These are phyloP conservation scores for Himalopsyche japonica DNA, from an alignment of 2,888 invertebrate species.

Conservation along the genomic window DNA sequence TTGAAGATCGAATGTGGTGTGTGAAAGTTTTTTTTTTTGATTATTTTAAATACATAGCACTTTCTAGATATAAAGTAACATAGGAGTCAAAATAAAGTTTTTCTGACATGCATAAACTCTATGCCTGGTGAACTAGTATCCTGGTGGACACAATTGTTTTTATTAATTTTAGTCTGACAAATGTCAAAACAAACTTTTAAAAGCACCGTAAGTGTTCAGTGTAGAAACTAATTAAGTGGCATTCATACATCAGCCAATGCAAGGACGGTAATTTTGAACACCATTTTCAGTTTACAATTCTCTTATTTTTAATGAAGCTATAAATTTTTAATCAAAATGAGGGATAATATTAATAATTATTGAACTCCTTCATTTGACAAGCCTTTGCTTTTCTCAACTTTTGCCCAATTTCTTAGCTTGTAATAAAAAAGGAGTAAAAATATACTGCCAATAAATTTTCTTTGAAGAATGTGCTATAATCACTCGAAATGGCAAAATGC, in stretches of 20 bases:
- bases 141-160: neutral
- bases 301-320: neutral
- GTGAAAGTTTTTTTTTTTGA: neutral
- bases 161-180: neutral
- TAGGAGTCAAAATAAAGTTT: neutral
- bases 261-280: constrained; percentile 10
- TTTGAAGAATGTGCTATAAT: neutral
- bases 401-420: no score
- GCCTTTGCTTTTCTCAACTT: no score
- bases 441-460: no score
- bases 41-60: neutral
- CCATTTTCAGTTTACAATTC: neutral
- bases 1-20: neutral
- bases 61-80: neutral
- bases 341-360: neutral
- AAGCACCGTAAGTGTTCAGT: neutral
- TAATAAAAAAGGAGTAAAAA: no score
- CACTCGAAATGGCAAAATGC: no score
- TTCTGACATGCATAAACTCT: neutral
- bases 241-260: neutral
- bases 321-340: neutral
- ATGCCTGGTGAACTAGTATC: neutral
- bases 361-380: neutral
- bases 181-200: neutral
- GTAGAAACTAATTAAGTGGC: neutral